A percentile compares a stretch with the other conserved stretches of the same genome.
Evolutionary conservation across 1,140 invertebrate species (phyloP).

Genomic region (Hormaphis cornu): DNA sequence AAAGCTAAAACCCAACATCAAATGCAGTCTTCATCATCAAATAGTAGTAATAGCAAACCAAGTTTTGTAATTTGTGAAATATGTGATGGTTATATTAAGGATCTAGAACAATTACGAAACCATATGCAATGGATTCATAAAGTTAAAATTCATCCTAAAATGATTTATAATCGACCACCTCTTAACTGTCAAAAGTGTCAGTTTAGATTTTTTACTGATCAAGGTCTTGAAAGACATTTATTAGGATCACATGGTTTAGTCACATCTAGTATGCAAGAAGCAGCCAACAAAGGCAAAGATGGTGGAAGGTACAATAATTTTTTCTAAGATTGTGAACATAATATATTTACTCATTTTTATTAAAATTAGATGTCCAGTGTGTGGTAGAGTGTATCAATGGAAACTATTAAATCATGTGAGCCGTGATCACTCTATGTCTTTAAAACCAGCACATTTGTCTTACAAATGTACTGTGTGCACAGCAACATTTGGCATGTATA

Average conservation of each 20-base stretch:
- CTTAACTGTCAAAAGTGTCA: slow-evolving; percentile 94
- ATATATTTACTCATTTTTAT: background rate
- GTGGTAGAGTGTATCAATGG: slow-evolving; percentile 68
- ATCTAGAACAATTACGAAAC: slow-evolving; percentile 80
- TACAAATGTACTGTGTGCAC: slow-evolving; percentile 93
- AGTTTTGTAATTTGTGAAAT: slow-evolving; percentile 91
- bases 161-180: slow-evolving; percentile 88
- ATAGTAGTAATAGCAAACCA: slow-evolving; percentile 57
- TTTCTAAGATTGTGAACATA: background rate
- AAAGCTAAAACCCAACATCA: slow-evolving; percentile 50
- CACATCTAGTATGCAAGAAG: slow-evolving; percentile 90
- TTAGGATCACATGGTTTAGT: slow-evolving; percentile 86
- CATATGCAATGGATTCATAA: slow-evolving; percentile 96
- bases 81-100: slow-evolving; percentile 90
- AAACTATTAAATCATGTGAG: slow-evolving; percentile 83
- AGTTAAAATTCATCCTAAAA: slow-evolving; percentile 91
- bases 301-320: slow-evolving; percentile 61
- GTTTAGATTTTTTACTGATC: slow-evolving; percentile 73
- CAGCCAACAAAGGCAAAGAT: slow-evolving; percentile 88
- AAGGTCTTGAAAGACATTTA: slow-evolving; percentile 82
- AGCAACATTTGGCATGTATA: slow-evolving; percentile 89
- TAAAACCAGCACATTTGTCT: slow-evolving; percentile 83
- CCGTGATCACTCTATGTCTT: slow-evolving; percentile 76
- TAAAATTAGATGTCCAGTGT: slow-evolving; percentile 29
- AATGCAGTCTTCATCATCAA: slow-evolving; percentile 82